phyloP scores from a whole-genome alignment of 2,797 vertebrate genomes.

The Enteromius fasciolatus region DNA sequence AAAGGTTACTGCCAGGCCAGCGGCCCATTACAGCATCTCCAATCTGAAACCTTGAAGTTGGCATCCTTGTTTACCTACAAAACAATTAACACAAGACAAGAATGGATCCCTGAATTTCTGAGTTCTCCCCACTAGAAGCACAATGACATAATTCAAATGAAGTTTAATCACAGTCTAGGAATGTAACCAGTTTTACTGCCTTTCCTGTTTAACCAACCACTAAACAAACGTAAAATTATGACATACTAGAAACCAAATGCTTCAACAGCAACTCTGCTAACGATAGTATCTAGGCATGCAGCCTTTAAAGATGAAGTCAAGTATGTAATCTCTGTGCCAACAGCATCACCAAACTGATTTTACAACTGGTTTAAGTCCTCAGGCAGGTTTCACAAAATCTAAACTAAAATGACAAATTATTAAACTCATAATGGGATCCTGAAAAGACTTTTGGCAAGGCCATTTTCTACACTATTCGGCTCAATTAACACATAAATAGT shows the following conservation, averaged over 20 bases:
- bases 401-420: neutral
- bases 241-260: neutral
- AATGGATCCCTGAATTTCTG: neutral
- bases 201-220: neutral
- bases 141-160: neutral
- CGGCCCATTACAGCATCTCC: slow-evolving; percentile 95
- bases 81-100: slow-evolving; percentile 8
- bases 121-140: neutral
- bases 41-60: slow-evolving; percentile 79
- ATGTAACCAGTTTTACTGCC: neutral
- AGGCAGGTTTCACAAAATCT: neutral
- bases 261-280: neutral
- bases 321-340: neutral
- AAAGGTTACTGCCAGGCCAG: slow-evolving; percentile 95
- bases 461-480: neutral
- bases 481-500: neutral
- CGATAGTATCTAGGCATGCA: neutral
- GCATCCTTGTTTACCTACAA: slow-evolving; percentile 81
- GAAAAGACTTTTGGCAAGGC: neutral
- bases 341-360: neutral
- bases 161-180: neutral
- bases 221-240: neutral
- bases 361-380: neutral
- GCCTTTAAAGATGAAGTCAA: neutral
- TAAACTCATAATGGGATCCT: neutral